Percentiles rank a stretch among this genome's conserved stretches.
These are phyloP conservation scores for Anguilla pacifica DNA, from an alignment of 2,797 vertebrate genomes.

Conservation along the genomic window DNA sequence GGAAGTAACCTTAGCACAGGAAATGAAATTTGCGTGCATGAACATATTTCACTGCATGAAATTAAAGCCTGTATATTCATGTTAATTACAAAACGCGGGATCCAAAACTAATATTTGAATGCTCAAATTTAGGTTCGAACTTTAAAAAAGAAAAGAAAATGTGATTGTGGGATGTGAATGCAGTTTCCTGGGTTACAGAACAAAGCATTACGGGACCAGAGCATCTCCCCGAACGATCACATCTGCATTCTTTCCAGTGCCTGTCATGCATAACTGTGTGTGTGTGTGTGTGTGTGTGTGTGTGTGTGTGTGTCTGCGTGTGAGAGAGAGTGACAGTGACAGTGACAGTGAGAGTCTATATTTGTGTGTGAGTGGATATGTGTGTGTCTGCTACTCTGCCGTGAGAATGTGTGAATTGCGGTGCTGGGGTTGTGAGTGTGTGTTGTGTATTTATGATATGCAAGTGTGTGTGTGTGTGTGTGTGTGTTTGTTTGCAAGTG, in stretches of 20 bases:
- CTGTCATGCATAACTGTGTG: slow-evolving; percentile 53
- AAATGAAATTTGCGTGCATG: no score
- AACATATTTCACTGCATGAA: no score
- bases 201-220: slow-evolving; percentile 12
- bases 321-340: neutral
- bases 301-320: neutral
- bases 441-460: neutral
- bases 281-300: neutral
- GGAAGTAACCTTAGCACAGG: no score
- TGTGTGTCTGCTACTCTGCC: neutral
- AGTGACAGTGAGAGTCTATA: neutral
- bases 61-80: no score
- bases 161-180: neutral
- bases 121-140: no score
- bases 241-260: slow-evolving; percentile 57
- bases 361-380: neutral
- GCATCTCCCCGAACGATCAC: slow-evolving; percentile 24
- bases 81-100: no score
- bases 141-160: no score
- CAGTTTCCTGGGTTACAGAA: neutral
- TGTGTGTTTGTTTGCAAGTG: neutral
- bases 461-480: neutral
- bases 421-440: neutral
- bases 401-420: neutral
- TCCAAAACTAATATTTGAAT: no score